phyloP scores from a whole-genome alignment of 2,888 invertebrate genomes.

The Drosophila setosimentum region DNA sequence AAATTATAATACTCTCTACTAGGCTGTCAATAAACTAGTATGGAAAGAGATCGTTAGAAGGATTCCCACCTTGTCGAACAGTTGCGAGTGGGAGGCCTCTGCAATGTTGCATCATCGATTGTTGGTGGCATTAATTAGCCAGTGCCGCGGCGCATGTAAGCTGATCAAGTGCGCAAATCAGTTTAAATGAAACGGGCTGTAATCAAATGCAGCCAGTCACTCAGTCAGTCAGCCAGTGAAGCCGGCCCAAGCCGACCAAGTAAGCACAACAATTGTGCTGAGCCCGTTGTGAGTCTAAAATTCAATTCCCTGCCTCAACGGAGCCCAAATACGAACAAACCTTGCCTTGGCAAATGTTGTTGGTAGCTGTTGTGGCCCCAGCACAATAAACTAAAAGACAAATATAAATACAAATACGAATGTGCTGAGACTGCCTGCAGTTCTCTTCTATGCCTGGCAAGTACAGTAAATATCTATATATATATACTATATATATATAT shows the following conservation, averaged over 20 bases:
- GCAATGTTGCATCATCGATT: conserved; percentile 7
- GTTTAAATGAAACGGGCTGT: conserved; percentile 54
- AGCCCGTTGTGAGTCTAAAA: conserved; percentile 73
- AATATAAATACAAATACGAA: conserved; percentile 68
- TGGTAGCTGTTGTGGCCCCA: conserved; percentile 51
- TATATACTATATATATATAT: conserved; percentile 10
- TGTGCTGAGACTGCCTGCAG: conserved; percentile 52
- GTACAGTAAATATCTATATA: conserved; percentile 29
- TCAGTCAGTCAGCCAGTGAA: conserved; percentile 21
- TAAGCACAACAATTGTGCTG: conserved; percentile 43
- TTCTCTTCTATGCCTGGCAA: conserved; percentile 26
- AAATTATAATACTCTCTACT: background rate
- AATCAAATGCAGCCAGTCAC: conserved; percentile 64
- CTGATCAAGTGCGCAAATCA: conserved; percentile 52
- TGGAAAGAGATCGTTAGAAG: background rate
- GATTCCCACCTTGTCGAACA: background rate
- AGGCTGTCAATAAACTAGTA: background rate
- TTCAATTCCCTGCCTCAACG: conserved; percentile 78
- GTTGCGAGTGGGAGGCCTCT: background rate
- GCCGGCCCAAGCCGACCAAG: conserved; percentile 1
- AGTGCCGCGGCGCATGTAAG: conserved; percentile 38
- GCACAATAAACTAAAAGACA: conserved; percentile 80
- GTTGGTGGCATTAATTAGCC: conserved; percentile 47
- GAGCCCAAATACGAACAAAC: conserved; percentile 72
- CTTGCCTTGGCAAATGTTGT: conserved; percentile 57